phyloP scores from a whole-genome alignment of 1,140 invertebrate species.

The Sminthurides bifidus region DNA sequence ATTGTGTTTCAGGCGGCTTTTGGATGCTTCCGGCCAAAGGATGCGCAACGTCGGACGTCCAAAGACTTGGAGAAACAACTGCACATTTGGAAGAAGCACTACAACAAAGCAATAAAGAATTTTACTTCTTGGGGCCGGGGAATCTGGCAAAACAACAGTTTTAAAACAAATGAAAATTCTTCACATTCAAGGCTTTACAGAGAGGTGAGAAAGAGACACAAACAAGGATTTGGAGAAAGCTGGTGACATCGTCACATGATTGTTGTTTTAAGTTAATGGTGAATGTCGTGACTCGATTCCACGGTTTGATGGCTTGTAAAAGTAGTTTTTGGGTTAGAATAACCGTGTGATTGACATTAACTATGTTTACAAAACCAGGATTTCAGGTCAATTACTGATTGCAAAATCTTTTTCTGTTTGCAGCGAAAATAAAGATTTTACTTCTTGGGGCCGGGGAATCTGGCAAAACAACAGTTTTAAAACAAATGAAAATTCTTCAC shows the following conservation, averaged over 20 bases:
- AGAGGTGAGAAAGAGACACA: no score
- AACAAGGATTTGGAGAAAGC: slow-evolving; percentile 54
- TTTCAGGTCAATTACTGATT: no score
- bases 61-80: slow-evolving; percentile 36
- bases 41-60: slow-evolving; percentile 29
- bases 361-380: background rate
- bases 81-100: slow-evolving; percentile 36
- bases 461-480: slow-evolving; percentile 66
- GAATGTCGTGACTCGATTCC: no score
- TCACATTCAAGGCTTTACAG: slow-evolving; percentile 56
- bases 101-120: slow-evolving; percentile 48
- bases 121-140: slow-evolving; percentile 48
- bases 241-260: no score
- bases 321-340: slow-evolving; percentile 36
- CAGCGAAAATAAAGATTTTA: slow-evolving; percentile 55
- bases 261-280: no score
- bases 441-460: slow-evolving; percentile 51
- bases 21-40: slow-evolving; percentile 26
- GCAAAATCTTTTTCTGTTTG: slow-evolving; percentile 21
- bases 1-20: slow-evolving; percentile 18
- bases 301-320: background rate
- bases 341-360: slow-evolving; percentile 12
- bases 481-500: slow-evolving; percentile 70
- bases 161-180: slow-evolving; percentile 73
- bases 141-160: slow-evolving; percentile 64